Conservation (phyloP, 2,888 invertebrate genomes). For the Meliscaeva auricollis region DNA sequence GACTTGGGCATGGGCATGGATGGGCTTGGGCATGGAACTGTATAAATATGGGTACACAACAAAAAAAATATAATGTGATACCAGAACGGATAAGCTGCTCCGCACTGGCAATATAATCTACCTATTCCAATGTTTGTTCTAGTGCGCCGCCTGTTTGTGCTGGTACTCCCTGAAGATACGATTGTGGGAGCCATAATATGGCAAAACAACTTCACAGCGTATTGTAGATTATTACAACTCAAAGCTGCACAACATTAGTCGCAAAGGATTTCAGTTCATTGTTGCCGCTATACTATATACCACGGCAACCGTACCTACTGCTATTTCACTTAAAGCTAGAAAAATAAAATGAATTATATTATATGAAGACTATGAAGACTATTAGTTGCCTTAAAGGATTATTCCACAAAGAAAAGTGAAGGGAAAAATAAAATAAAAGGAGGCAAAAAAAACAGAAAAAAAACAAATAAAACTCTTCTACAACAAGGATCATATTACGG, state of each 20-base stretch:
- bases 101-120: conserved; percentile 54
- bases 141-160: conserved; percentile 54
- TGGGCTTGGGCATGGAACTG: conserved; percentile 5
- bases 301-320: neutral
- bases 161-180: conserved; percentile 37
- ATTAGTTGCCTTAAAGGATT: conserved; percentile 74
- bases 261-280: conserved; percentile 24
- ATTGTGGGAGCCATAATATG: conserved; percentile 24
- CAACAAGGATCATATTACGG: conserved; percentile 69
- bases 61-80: neutral
- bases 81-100: conserved; percentile 27
- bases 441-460: conserved; percentile 48
- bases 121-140: conserved; percentile 63
- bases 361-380: conserved; percentile 39
- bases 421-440: conserved; percentile 30
- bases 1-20: conserved; percentile 2
- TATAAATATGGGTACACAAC: conserved; percentile 9
- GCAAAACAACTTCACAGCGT: conserved; percentile 20
- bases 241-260: conserved; percentile 36
- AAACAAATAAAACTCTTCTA: conserved; percentile 65
- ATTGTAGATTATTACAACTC: conserved; percentile 40
- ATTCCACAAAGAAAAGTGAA: conserved; percentile 42
- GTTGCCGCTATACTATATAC: neutral
- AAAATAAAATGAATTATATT: conserved; percentile 57
- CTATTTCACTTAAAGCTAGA: conserved; percentile 49